phyloP scores from a whole-genome alignment of 1,140 invertebrate species.

The Pseudomyrmex pallidus region DNA sequence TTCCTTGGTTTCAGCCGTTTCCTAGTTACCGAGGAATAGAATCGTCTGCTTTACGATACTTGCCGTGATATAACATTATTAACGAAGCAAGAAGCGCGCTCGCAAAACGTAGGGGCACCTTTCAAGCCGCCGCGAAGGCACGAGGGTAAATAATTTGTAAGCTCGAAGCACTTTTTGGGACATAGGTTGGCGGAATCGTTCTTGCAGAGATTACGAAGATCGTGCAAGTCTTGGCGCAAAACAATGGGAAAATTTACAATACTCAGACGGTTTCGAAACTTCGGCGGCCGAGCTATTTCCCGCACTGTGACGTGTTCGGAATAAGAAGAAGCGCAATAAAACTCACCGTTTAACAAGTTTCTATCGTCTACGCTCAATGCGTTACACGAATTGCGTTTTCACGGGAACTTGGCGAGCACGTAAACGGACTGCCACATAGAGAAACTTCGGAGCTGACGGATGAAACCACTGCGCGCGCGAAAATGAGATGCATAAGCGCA shows the following conservation, averaged over 20 bases:
- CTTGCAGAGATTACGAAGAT: slow-evolving; percentile 56
- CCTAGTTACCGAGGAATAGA: slow-evolving; percentile 28
- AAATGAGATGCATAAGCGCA: slow-evolving; percentile 2
- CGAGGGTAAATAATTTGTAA: slow-evolving; percentile 51
- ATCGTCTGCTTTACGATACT: slow-evolving; percentile 44
- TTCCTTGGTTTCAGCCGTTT: slow-evolving; percentile 12
- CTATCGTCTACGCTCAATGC: not conserved
- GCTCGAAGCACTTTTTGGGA: slow-evolving; percentile 39
- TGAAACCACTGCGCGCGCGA: not conserved
- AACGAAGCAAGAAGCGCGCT: slow-evolving; percentile 40
- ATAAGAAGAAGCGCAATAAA: slow-evolving; percentile 49
- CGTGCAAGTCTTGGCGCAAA: slow-evolving; percentile 31
- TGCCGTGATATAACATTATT: slow-evolving; percentile 38
- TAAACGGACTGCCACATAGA: not conserved
- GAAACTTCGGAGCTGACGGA: slow-evolving; percentile 7
- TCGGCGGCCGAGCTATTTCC: slow-evolving; percentile 22
- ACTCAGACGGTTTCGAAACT: slow-evolving; percentile 37
- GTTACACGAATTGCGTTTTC: slow-evolving; percentile 30
- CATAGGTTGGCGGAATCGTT: slow-evolving; percentile 20
- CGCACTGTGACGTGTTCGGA: slow-evolving; percentile 35
- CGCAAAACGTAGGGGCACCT: slow-evolving; percentile 7
- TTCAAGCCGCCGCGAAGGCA: slow-evolving; percentile 22
- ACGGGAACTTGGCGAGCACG: slow-evolving; percentile 15
- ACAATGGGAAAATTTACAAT: slow-evolving; percentile 55
- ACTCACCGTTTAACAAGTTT: slow-evolving; percentile 25